These are phyloP conservation scores for Iguana delicatissima DNA, from an alignment of 2,797 vertebrate genomes.

Conservation along the genomic window DNA sequence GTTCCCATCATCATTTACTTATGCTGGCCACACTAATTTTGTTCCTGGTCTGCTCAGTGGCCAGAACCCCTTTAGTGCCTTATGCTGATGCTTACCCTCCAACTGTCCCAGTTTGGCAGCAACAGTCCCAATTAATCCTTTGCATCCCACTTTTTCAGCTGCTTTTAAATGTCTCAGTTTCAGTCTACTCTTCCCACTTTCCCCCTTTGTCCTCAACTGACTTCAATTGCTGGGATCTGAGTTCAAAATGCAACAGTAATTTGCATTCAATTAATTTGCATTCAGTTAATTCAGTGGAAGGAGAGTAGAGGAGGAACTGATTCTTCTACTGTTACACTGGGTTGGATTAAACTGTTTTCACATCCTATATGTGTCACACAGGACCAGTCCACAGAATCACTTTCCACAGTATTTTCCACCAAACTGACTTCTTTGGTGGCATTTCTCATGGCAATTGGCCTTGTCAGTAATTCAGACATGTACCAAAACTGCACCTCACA, in stretches of 20 bases:
- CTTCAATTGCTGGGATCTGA: too few species aligned
- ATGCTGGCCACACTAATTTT: background rate
- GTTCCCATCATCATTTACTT: background rate
- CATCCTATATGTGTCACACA: background rate
- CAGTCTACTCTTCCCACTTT: too few species aligned
- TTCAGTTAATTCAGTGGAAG: too few species aligned
- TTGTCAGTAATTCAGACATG: background rate
- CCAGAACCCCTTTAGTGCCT: background rate
- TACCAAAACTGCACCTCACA: background rate
- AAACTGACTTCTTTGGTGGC: background rate
- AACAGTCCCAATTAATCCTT: too few species aligned
- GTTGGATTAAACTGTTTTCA: background rate
- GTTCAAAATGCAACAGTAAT: too few species aligned
- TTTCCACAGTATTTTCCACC: background rate
- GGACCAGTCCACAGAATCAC: background rate
- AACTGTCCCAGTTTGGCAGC: too few species aligned
- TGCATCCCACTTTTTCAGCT: too few species aligned
- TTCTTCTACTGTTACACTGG: background rate
- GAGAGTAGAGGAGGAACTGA: too few species aligned
- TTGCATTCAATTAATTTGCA: too few species aligned
- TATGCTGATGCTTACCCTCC: too few species aligned
- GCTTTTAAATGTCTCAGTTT: too few species aligned
- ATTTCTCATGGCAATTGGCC: constrained; percentile 13
- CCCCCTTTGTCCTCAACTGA: too few species aligned
- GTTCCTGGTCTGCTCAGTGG: background rate